phyloP scores from a whole-genome alignment of 2,888 invertebrate genomes.

The Unio delphinus region DNA sequence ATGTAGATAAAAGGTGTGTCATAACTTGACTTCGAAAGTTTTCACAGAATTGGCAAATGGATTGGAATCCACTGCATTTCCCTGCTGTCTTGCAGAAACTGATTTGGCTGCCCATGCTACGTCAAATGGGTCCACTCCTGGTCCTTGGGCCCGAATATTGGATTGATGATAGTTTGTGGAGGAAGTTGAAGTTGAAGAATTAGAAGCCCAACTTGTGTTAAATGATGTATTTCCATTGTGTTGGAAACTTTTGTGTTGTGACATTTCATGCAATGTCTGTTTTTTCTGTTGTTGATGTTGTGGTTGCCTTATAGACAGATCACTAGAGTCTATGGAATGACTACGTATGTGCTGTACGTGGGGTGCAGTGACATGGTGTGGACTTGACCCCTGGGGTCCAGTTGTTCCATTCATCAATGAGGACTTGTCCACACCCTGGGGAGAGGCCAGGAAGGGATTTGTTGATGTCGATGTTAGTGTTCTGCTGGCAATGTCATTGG shows the following conservation, averaged over 20 bases:
- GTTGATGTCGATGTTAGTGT: constrained; percentile 35
- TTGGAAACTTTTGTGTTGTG: constrained; percentile 69
- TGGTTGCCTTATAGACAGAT: constrained; percentile 39
- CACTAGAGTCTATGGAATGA: constrained; percentile 67
- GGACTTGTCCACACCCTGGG: constrained; percentile 15
- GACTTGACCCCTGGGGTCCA: constrained; percentile 1
- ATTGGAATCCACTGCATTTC: no score
- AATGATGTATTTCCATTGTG: constrained; percentile 43
- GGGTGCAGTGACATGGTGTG: constrained; percentile 18
- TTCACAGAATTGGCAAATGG: constrained; percentile 14
- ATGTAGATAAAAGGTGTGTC: constrained; percentile 4
- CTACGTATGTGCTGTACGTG: constrained; percentile 55
- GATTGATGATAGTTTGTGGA: background rate
- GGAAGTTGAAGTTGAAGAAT: background rate
- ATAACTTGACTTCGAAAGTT: constrained; percentile 37
- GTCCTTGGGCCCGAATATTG: no score
- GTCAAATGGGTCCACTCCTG: constrained; percentile 81
- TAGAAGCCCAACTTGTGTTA: constrained; percentile 23
- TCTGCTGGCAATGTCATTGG: background rate
- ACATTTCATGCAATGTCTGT: constrained; percentile 60
- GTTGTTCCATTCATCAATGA: constrained; percentile 24
- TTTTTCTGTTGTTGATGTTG: constrained; percentile 37
- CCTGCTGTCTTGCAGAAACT: no score
- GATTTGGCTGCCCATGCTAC: constrained; percentile 84
- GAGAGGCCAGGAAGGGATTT: constrained; percentile 43